Evolutionary conservation across 2,888 invertebrate genomes (phyloP).

Genomic region (Tetanocera ferruginea): DNA sequence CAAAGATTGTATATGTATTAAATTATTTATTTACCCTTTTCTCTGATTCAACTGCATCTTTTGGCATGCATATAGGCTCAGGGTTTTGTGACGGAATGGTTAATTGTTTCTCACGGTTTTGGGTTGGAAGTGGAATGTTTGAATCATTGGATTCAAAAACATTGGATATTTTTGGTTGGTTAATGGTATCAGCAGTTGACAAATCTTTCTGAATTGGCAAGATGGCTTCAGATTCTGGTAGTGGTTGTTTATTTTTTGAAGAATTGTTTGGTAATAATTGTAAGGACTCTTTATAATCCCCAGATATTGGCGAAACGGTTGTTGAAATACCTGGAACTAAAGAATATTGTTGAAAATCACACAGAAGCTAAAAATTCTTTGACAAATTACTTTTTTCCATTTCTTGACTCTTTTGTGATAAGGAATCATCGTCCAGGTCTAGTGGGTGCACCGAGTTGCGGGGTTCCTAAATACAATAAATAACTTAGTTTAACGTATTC

Average conservation of each 20-base stretch:
- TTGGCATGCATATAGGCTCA: conserved; percentile 36
- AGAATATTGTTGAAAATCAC: conserved; percentile 3
- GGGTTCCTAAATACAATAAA: conserved; percentile 77
- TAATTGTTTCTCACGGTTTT: conserved; percentile 35
- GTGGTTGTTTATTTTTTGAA: conserved; percentile 37
- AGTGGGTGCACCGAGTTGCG: conserved; percentile 90
- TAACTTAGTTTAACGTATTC: background rate
- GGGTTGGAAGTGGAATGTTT: conserved; percentile 47
- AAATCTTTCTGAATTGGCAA: conserved; percentile 4
- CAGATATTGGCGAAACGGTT: conserved; percentile 59
- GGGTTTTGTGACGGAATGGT: conserved; percentile 31
- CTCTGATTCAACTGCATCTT: conserved; percentile 57
- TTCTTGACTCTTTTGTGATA: conserved; percentile 86
- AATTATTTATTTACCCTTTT: conserved; percentile 61
- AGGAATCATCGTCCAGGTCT: conserved; percentile 93
- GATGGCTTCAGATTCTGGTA: conserved; percentile 16
- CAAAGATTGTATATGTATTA: too few species aligned
- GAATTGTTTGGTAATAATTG: conserved; percentile 6
- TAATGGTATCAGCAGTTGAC: background rate
- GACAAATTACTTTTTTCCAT: conserved; percentile 77
- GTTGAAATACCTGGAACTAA: conserved; percentile 70
- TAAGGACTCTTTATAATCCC: conserved; percentile 65
- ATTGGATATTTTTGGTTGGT: conserved; percentile 14
- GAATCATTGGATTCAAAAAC: conserved; percentile 34
- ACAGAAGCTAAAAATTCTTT: background rate